Percentiles rank a stretch among this genome's conserved stretches.
phyloP scores from a whole-genome alignment of 2,113 vertebrate species.

The Lanius collurio region DNA sequence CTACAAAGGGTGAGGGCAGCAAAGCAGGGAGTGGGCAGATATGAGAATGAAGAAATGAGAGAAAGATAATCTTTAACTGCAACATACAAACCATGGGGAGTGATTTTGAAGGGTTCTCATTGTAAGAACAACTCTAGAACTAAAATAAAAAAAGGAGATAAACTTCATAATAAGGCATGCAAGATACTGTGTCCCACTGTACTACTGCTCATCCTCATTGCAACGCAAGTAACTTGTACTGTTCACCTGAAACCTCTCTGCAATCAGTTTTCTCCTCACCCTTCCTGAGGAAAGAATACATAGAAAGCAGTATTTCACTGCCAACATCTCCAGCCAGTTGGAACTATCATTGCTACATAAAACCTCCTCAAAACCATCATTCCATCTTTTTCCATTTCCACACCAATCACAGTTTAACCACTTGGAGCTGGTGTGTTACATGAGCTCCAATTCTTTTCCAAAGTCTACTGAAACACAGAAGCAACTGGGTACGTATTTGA shows the following conservation, averaged over 20 bases:
- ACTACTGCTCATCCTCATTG: not conserved
- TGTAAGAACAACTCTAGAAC: not conserved
- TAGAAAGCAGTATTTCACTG: not conserved
- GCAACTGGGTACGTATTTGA: not conserved
- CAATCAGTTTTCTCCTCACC: not conserved
- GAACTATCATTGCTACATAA: not conserved
- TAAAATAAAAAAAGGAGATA: not conserved
- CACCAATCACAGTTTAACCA: not conserved
- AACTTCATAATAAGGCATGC: not conserved
- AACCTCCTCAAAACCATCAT: not conserved
- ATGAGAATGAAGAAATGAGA: not conserved
- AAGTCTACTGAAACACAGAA: not conserved
- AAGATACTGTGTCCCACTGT: not conserved
- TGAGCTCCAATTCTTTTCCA: not conserved
- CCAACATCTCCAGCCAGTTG: not conserved
- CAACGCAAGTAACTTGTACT: not conserved
- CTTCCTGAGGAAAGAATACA: not conserved
- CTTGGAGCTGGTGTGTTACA: not conserved
- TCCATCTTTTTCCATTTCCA: not conserved
- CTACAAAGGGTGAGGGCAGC: not conserved
- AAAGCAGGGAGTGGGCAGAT: not conserved
- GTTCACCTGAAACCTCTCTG: not conserved
- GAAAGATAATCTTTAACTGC: not conserved
- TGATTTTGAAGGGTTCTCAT: not conserved
- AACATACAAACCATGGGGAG: not conserved